Conservation (phyloP, 2,113 vertebrate species). For the Sturnira hondurensis region DNA sequence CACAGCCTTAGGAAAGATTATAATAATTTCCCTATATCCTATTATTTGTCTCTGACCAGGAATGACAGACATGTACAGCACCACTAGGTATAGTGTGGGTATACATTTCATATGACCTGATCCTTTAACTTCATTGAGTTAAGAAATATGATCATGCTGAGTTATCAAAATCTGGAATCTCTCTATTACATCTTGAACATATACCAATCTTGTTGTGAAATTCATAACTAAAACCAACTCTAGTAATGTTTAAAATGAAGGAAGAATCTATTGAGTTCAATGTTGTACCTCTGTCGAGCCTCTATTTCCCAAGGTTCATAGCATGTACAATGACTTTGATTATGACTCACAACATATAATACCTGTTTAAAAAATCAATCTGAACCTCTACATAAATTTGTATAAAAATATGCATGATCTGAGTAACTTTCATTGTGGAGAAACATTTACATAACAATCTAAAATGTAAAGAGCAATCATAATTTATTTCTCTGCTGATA, state of each 20-base stretch:
- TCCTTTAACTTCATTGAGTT: background rate
- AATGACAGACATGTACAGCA: conserved; percentile 33
- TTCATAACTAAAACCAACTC: background rate
- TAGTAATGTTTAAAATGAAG: background rate
- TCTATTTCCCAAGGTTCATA: background rate
- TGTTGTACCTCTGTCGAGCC: background rate
- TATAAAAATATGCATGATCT: background rate
- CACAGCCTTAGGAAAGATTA: conserved; percentile 28
- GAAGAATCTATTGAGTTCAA: background rate
- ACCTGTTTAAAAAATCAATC: background rate
- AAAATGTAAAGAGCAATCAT: background rate
- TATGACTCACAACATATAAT: background rate
- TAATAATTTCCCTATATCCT: conserved; percentile 43
- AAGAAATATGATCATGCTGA: background rate
- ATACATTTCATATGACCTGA: background rate
- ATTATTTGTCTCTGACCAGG: conserved; percentile 41
- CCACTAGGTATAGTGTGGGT: background rate
- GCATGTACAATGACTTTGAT: background rate
- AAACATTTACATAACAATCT: background rate
- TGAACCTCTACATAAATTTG: background rate
- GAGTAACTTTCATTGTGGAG: background rate
- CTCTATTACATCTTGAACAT: background rate
- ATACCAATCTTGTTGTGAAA: background rate
- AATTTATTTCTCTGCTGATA: background rate
- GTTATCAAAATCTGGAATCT: background rate